Percentiles rank a stretch among this genome's conserved stretches.
Conservation (phyloP, 2,888 invertebrate genomes). For the Eledona agricola region DNA sequence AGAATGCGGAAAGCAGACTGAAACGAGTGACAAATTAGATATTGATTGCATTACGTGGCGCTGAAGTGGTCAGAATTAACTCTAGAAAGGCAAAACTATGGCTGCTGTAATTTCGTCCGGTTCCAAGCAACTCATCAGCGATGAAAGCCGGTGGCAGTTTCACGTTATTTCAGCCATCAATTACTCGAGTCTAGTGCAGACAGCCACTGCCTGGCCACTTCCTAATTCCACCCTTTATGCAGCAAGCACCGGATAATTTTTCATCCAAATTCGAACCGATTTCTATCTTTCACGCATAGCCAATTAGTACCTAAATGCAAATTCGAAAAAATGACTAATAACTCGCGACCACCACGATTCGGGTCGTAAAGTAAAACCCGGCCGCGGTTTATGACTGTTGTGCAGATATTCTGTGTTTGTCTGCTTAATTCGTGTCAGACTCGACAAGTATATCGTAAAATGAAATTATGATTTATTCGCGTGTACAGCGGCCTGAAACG, state of each 20-base stretch:
- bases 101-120: constrained; percentile 1
- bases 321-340: constrained; percentile 13
- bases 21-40: no score
- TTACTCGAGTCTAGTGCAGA: constrained; percentile 2
- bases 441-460: constrained; percentile 19
- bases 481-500: constrained; percentile 1
- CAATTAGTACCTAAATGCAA: constrained; percentile 21
- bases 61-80: background rate
- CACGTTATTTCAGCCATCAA: constrained; percentile 3
- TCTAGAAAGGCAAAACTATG: background rate
- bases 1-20: no score
- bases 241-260: constrained; percentile 1
- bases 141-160: constrained; percentile 6
- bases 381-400: constrained; percentile 17
- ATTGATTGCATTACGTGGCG: constrained; percentile 1
- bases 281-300: constrained; percentile 1
- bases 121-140: constrained; percentile 2
- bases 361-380: constrained; percentile 21
- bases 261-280: background rate
- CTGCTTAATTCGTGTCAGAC: constrained; percentile 15
- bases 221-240: no score
- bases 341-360: constrained; percentile 11
- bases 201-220: background rate
- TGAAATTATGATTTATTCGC: constrained; percentile 14
- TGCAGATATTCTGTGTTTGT: constrained; percentile 22